phyloP scores from a whole-genome alignment of 2,113 vertebrate species.

The Mus musculus region GRCm39 chrX:51718501-51719000 shows the following conservation, averaged over 20 bases:
- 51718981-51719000: slow-evolving; percentile 6
- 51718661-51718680: not conserved
- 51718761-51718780: not conserved
- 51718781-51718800: not conserved
- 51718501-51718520: not conserved
- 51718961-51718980: not conserved
- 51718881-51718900: not conserved
- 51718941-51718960: not conserved
- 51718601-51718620: slow-evolving; percentile 7
- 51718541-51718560: not conserved
- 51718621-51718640: slow-evolving; percentile 31
- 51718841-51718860: not conserved
- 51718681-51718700: not conserved
- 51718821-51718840: not conserved
- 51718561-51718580: slow-evolving; percentile 6
- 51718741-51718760: not conserved
- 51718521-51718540: not conserved
- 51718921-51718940: slow-evolving; percentile 23
- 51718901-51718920: not conserved
- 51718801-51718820: not conserved
- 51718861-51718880: not conserved
- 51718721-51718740: not conserved
- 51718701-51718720: slow-evolving; percentile 26
- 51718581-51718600: not conserved
- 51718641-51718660: not conserved